Base-by-base conservation (phyloP, 2,797 vertebrate species). In the Sparus aurata region DNA sequence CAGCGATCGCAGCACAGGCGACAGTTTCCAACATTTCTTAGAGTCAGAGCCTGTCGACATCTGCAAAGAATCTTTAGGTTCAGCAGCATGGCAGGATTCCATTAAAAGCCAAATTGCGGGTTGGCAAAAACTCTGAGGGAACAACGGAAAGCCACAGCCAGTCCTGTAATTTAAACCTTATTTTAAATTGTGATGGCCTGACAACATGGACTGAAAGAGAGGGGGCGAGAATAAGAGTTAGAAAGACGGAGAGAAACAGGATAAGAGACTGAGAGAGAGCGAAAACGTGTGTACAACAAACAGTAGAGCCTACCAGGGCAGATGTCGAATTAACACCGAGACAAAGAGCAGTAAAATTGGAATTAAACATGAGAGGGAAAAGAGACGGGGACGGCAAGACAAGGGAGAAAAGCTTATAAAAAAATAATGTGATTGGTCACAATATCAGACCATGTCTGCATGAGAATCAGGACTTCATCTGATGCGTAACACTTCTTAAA, bases 141-240 rank as follows among this genome's bases (percentile, higher is more conserved):
- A 97, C 97, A 96, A 96, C 95, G 94, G 95, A 97, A 97, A 98
- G 97, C 97, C 97, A 96, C 95, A 97, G 96, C 94, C 95, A 96
- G 96, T 94, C 96, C 96, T 97, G 96, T 98, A 97, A 98, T 99
- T 98, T 97, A 98, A 98, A 97, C 96, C 97, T 97, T 96, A 97
- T 97, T 97, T 97, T 97, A 97, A 95, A 97, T 96, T 93, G 95
- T 95, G 96, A 96, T 95, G 95, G 95, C 93, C 95, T 88, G 95
- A 95, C 95, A 96, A 95, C 73, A 93, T 89, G 89, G 89, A 91
- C 91, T 69, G 70, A 91, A 85, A 89, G 80, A 83, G 80, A 78
- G 85, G 61, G 77, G 85, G 77, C 64, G 66, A 80, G 71, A 82
- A 75, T 58, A 27, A 47, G 60, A 84, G 66, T 46, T 60, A 30